Conservation (phyloP, 2,888 invertebrate species). For the Pterostichus niger region DNA sequence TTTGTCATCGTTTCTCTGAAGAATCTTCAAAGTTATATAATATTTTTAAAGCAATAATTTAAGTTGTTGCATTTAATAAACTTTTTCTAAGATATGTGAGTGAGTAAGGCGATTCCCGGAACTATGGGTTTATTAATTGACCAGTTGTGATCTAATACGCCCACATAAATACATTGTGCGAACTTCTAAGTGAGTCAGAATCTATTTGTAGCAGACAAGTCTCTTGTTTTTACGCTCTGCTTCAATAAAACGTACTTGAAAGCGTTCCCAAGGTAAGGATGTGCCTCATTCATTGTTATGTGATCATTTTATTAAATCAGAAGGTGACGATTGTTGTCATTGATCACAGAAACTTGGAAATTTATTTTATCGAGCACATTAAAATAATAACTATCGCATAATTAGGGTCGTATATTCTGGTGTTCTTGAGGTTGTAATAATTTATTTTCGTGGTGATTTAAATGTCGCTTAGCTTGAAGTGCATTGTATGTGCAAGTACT, state of each 20-base stretch:
- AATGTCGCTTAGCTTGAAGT: conserved; percentile 5
- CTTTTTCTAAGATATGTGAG: neutral
- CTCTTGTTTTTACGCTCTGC: conserved; percentile 52
- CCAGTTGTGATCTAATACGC: conserved; percentile 52
- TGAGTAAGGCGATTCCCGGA: conserved; percentile 49
- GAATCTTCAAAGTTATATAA: neutral
- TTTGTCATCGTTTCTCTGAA: neutral
- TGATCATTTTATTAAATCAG: conserved; percentile 55
- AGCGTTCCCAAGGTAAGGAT: conserved; percentile 62
- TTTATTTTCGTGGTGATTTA: conserved; percentile 23
- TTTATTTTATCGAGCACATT: conserved; percentile 20
- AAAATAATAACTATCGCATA: conserved; percentile 33
- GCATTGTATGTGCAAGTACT: conserved; percentile 33
- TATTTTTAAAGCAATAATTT: neutral
- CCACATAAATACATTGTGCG: conserved; percentile 46
- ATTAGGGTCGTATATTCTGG: conserved; percentile 40
- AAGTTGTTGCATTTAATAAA: no score
- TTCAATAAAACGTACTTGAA: conserved; percentile 66
- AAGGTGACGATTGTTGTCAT: conserved; percentile 48
- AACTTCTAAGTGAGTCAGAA: conserved; percentile 56
- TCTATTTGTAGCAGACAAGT: conserved; percentile 59
- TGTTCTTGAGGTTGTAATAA: conserved; percentile 27
- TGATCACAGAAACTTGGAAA: conserved; percentile 2
- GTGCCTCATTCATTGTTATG: conserved; percentile 58
- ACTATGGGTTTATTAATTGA: conserved; percentile 41